Evolutionary conservation across 2,113 vertebrate species (phyloP), one percentile per base, ranked within the genome.

Genomic region (Montifringilla adamsi): DNA sequence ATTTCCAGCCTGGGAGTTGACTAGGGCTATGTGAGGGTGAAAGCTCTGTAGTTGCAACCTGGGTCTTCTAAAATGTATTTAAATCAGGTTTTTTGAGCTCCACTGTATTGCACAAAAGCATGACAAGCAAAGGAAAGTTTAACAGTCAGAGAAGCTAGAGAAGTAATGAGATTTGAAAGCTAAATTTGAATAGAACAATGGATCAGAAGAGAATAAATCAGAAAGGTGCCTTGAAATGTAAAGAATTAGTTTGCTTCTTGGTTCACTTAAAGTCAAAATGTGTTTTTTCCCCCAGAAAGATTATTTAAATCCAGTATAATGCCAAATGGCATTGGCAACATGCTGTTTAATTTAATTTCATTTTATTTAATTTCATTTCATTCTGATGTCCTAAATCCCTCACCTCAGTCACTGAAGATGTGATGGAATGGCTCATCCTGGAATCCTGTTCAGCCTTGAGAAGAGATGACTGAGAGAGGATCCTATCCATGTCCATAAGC

Each of bases 161-260:
- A 82, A 93, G 39, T 82, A 96, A 93, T 68, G 63, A 88, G 85
- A 80, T 93, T 91, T 96, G 87, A 96, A 94, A 90, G 87, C 83
- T 90, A 75, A 84, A 46, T 89, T 92, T 94, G 75, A 94, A 90
- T 81, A 85, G 68, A 94, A 81, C 82, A 88, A 72, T 90, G 72
- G 86, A 90, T 67, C 43, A 85, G 72, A 94, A 92, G 72, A 83
- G 68, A 94, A 86, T 89, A 64, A 81, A 90, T 63, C 43, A 90
- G 83, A 95, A 92, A 92, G n/a, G 44, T 90, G 37, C 21, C 58
- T 88, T 47, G 35, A 86, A 88, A 92, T 41, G 35, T 75, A 75
- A 87, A 88, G 92, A 68, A 90, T 88, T 79, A 46, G 13, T 86
- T 90, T 52, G 24, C 44, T 92, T 77, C 60, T 93, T 64, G 6